A percentile compares a stretch with the other conserved stretches of the same genome.
These are phyloP conservation scores for Nomada hirtipes DNA, from an alignment of 2,888 invertebrate genomes.

Conservation along the genomic window DNA sequence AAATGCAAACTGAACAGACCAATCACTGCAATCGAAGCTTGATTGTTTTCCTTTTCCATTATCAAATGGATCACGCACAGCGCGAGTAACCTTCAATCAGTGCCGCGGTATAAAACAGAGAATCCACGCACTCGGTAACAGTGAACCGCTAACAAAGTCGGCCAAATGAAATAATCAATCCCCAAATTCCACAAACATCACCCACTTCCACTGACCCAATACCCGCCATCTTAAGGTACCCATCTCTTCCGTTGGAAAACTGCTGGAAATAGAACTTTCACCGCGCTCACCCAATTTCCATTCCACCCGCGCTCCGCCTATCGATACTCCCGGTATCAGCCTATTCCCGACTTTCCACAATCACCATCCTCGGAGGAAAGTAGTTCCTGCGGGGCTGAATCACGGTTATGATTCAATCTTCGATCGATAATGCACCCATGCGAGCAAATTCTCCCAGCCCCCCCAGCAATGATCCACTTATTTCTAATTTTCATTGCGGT, in stretches of 20 bases:
- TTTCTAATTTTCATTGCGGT: constrained; percentile 12
- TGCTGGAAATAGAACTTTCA: constrained; percentile 10
- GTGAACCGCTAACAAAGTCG: no score
- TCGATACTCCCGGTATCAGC: not conserved
- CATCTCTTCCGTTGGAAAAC: not conserved
- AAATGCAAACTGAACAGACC: not conserved
- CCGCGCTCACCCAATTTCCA: not conserved
- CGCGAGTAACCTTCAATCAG: not conserved
- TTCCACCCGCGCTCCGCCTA: not conserved
- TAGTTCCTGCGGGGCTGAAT: not conserved
- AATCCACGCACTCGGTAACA: not conserved
- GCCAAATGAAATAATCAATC: constrained; percentile 17
- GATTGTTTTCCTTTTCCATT: not conserved
- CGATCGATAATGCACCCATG: not conserved
- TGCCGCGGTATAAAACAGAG: not conserved
- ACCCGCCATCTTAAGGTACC: not conserved
- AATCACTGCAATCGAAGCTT: not conserved
- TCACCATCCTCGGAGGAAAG: not conserved
- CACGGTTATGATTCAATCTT: not conserved
- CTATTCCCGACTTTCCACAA: not conserved
- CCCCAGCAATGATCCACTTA: constrained; percentile 18
- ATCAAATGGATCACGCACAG: not conserved
- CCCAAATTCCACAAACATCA: constrained; percentile 7
- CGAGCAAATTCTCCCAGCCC: not conserved
- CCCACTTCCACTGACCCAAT: not conserved